Percentiles rank a stretch among this genome's conserved stretches.
These are phyloP conservation scores for Tor tambroides DNA, from an alignment of 2,113 vertebrate genomes.

Conservation along the genomic window DNA sequence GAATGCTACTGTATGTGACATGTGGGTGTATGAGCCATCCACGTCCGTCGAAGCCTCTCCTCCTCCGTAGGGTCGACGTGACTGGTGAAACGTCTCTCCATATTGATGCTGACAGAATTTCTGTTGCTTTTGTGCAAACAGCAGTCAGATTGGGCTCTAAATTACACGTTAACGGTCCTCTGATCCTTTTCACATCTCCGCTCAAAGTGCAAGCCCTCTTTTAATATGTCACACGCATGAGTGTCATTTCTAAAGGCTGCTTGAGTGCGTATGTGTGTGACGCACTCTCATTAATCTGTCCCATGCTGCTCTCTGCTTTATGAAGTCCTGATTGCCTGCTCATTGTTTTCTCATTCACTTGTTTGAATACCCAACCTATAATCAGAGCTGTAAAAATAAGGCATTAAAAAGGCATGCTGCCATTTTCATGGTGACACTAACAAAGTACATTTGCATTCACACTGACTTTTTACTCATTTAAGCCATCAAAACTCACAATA, in stretches of 20 bases:
- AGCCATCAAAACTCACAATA: slow-evolving; percentile 78
- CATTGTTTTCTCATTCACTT: slow-evolving; percentile 82
- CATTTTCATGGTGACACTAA: slow-evolving; percentile 77
- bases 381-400: slow-evolving; percentile 75
- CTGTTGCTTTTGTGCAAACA: slow-evolving; percentile 68
- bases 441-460: slow-evolving; percentile 78
- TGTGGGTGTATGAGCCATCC: slow-evolving; percentile 34
- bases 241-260: slow-evolving; percentile 70
- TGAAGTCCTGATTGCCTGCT: slow-evolving; percentile 79
- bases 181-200: slow-evolving; percentile 67
- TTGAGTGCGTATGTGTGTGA: slow-evolving; percentile 58
- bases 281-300: slow-evolving; percentile 79
- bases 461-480: slow-evolving; percentile 71
- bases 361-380: slow-evolving; percentile 79
- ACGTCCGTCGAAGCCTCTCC: background rate
- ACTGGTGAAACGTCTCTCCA: slow-evolving; percentile 64
- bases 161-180: slow-evolving; percentile 69
- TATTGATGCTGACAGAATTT: slow-evolving; percentile 66
- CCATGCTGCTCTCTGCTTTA: slow-evolving; percentile 70
- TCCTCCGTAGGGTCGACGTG: slow-evolving; percentile 49
- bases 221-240: slow-evolving; percentile 72
- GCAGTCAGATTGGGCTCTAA: slow-evolving; percentile 67
- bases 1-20: slow-evolving; percentile 13
- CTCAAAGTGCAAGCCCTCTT: slow-evolving; percentile 68
- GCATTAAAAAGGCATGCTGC: slow-evolving; percentile 76